These are phyloP conservation scores for Amphipoea oculea DNA, from an alignment of 2,888 invertebrate species.

Conservation along the genomic window DNA sequence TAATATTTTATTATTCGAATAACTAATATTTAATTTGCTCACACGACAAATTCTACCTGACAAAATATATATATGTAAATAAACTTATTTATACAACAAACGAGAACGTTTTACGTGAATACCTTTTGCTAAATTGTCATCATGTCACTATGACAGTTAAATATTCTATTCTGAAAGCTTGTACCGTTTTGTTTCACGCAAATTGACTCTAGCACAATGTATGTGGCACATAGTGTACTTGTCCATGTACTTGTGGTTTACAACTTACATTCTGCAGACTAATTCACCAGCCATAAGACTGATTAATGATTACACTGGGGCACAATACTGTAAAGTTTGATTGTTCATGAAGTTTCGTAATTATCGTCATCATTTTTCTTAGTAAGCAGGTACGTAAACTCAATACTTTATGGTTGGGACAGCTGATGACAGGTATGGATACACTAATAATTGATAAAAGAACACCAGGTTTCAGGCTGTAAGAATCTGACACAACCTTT, in stretches of 20 bases:
- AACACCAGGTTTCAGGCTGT: neutral
- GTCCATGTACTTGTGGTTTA: slow-evolving; percentile 14
- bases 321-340: neutral
- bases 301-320: slow-evolving; percentile 17
- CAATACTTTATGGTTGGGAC: neutral
- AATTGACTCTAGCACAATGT: slow-evolving; percentile 18
- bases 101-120: slow-evolving; percentile 14
- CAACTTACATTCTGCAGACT: slow-evolving; percentile 11
- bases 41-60: neutral
- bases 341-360: slow-evolving; percentile 4
- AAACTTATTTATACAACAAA: neutral
- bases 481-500: neutral
- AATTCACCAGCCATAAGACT: slow-evolving; percentile 28
- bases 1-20: neutral
- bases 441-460: neutral
- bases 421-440: neutral
- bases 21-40: slow-evolving; percentile 6
- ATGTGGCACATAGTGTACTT: slow-evolving; percentile 4
- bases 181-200: slow-evolving; percentile 6
- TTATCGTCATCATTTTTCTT: neutral
- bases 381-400: neutral
- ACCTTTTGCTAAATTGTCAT: slow-evolving; percentile 28
- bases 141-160: slow-evolving; percentile 33
- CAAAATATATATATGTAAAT: neutral
- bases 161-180: slow-evolving; percentile 20